Conservation (phyloP, 2,797 vertebrate genomes). For the Ptychobarbus kaznakovi region DNA sequence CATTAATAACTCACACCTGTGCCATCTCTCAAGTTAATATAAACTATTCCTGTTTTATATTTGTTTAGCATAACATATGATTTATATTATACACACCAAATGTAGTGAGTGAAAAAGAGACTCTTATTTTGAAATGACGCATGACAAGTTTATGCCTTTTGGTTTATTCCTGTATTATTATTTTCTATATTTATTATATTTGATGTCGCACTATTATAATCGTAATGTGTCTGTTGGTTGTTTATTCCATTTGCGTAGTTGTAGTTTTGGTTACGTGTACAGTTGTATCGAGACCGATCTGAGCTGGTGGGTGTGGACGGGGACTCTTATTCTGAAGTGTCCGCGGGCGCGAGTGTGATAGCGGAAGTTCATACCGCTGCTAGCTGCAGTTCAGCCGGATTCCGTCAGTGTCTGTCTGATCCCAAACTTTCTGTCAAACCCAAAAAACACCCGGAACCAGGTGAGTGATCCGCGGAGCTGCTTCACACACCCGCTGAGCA, state of each 20-base stretch:
- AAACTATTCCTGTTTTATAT: not conserved
- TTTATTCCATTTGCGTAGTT: not conserved
- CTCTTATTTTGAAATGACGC: slow-evolving; percentile 2
- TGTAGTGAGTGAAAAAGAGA: not conserved
- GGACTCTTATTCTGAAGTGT: slow-evolving; percentile 59
- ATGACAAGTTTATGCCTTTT: not conserved
- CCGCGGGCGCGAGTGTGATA: not conserved
- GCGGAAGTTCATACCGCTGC: slow-evolving; percentile 51
- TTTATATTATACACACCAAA: not conserved
- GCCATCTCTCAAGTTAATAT: not conserved
- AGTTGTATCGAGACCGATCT: not conserved
- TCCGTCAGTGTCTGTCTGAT: slow-evolving; percentile 63
- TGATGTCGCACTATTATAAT: too few relatives aligned
- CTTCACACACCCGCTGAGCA: not conserved
- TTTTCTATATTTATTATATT: not conserved
- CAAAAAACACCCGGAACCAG: slow-evolving; percentile 16
- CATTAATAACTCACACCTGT: not conserved
- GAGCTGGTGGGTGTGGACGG: not conserved
- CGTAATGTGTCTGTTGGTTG: not conserved
- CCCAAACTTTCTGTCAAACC: slow-evolving; percentile 67
- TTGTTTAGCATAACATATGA: not conserved
- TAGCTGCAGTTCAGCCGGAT: slow-evolving; percentile 76
- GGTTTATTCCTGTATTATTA: not conserved
- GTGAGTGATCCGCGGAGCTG: not conserved
- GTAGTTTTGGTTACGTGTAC: not conserved